A percentile compares a stretch with the other conserved stretches of the same genome.
These are phyloP conservation scores for Drosophila micromelanica DNA, from an alignment of 1,140 invertebrate genomes.

Conservation along the genomic window DNA sequence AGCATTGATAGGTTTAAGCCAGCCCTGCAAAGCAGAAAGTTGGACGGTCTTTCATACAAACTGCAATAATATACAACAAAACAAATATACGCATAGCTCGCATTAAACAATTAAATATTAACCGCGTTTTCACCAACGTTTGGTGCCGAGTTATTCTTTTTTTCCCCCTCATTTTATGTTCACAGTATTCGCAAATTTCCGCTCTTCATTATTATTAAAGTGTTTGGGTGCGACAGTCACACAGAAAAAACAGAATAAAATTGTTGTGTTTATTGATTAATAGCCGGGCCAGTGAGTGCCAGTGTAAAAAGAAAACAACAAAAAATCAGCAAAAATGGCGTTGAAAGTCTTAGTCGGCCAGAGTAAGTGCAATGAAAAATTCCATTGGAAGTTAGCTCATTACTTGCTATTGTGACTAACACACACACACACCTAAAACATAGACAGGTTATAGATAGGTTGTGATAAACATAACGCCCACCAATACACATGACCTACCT, in stretches of 20 bases:
- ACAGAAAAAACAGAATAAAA: slow-evolving; percentile 11
- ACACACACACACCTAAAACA: slow-evolving; percentile 17
- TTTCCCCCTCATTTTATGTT: slow-evolving; percentile 25
- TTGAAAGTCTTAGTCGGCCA: slow-evolving; percentile 78
- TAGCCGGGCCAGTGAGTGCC: not conserved
- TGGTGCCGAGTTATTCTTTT: slow-evolving; percentile 42
- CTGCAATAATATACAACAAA: slow-evolving; percentile 30
- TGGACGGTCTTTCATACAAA: slow-evolving; percentile 7
- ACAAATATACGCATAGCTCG: slow-evolving; percentile 15
- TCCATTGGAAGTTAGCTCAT: slow-evolving; percentile 12
- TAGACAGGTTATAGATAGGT: slow-evolving; percentile 24
- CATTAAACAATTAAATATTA: slow-evolving; percentile 25
- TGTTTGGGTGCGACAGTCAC: slow-evolving; percentile 28
- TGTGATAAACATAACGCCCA: slow-evolving; percentile 51
- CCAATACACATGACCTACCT: not conserved
- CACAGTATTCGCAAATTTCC: slow-evolving; percentile 12
- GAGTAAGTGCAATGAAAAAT: slow-evolving; percentile 60
- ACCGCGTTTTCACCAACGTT: slow-evolving; percentile 36
- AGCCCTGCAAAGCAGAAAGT: slow-evolving; percentile 9
- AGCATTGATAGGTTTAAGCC: slow-evolving; percentile 1
- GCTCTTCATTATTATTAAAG: slow-evolving; percentile 9
- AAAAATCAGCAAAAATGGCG: slow-evolving; percentile 60
- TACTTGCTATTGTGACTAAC: slow-evolving; percentile 42
- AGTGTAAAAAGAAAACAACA: slow-evolving; percentile 10
- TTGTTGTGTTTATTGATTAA: slow-evolving; percentile 32